phyloP scores from a whole-genome alignment of 2,113 vertebrate genomes.

The Murina feae region DNA sequence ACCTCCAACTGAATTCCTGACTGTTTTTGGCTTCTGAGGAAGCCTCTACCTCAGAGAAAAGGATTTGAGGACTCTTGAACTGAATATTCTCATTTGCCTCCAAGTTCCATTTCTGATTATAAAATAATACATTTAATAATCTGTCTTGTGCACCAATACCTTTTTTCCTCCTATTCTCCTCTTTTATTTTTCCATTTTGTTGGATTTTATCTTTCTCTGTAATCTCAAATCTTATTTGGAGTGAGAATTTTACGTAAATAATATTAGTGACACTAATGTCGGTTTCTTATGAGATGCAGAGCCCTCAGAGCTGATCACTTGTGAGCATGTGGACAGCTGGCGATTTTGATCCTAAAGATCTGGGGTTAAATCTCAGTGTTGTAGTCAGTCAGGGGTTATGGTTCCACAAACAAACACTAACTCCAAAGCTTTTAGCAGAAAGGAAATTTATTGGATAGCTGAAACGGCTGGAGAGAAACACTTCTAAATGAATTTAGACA shows the following conservation, averaged over 20 bases:
- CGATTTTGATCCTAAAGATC: not conserved
- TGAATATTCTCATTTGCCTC: not conserved
- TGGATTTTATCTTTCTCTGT: not conserved
- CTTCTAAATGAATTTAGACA: not conserved
- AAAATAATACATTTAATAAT: not conserved
- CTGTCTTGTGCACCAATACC: not conserved
- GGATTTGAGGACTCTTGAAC: not conserved
- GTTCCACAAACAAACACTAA: not conserved
- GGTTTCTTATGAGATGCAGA: not conserved
- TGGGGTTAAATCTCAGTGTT: not conserved
- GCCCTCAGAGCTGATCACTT: not conserved
- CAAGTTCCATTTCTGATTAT: not conserved
- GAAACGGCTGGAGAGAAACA: not conserved
- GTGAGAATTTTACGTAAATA: not conserved
- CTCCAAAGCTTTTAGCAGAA: not conserved
- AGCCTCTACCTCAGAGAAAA: not conserved
- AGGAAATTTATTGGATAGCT: not conserved
- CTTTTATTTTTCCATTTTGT: not conserved
- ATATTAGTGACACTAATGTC: not conserved
- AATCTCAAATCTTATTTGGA: not conserved
- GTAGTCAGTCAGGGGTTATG: not conserved
- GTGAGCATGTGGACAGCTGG: no score
- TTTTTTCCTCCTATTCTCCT: not conserved
- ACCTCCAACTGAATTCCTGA: not conserved
- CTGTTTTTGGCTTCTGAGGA: not conserved